Evolutionary conservation across 2,888 invertebrate species (phyloP).

Genomic region (Ceraclea dissimilis): DNA sequence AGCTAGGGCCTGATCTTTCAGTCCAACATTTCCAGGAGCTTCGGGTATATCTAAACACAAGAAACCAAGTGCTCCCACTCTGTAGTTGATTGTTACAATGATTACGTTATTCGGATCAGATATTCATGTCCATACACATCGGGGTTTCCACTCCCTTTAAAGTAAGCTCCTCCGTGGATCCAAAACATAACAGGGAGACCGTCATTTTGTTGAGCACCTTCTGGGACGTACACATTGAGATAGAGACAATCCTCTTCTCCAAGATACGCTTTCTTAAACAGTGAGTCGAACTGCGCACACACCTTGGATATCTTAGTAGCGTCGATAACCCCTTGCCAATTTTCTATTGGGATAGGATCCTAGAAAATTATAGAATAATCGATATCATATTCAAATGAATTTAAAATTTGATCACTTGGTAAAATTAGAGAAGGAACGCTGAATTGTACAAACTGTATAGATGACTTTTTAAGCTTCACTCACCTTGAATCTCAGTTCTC

Average conservation of each 20-base stretch:
- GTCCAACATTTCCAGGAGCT: conserved; percentile 19
- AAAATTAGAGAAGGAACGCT: too few relatives aligned
- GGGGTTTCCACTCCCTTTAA: conserved; percentile 12
- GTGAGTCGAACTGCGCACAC: background rate
- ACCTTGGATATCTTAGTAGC: background rate
- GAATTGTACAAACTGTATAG: too few relatives aligned
- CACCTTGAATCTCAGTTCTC: too few relatives aligned
- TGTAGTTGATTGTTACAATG: conserved; percentile 17
- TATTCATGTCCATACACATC: conserved; percentile 14
- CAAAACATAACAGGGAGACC: conserved; percentile 20
- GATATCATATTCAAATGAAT: too few relatives aligned
- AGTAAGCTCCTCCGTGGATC: conserved; percentile 19
- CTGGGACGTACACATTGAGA: conserved; percentile 19
- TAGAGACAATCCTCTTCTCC: conserved; percentile 20
- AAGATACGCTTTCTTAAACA: background rate
- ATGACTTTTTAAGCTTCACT: too few relatives aligned
- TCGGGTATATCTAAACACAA: conserved; percentile 15
- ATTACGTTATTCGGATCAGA: conserved; percentile 12
- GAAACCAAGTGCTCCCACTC: conserved; percentile 18
- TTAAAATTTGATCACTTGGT: too few relatives aligned
- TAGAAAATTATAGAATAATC: too few relatives aligned
- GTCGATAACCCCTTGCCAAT: background rate
- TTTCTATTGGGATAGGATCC: background rate
- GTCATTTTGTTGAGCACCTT: background rate
- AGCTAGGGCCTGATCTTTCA: conserved; percentile 20